Evolutionary conservation across 2,888 invertebrate genomes (phyloP).

Genomic region (Omphaloscelis lunosa): DNA sequence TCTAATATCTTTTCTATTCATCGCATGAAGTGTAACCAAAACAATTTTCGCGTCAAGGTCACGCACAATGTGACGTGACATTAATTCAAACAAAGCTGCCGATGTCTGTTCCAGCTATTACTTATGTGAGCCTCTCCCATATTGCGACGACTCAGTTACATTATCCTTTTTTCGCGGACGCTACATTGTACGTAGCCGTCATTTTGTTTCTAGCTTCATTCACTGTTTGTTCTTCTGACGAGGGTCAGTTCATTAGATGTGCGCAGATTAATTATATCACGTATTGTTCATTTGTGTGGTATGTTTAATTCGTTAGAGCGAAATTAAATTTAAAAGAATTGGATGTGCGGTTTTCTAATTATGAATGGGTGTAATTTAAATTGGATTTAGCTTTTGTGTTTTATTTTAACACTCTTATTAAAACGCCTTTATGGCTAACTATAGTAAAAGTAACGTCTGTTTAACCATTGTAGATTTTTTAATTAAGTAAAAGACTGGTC

Average conservation of each 20-base stretch:
- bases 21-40: background rate
- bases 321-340: slow-evolving; percentile 45
- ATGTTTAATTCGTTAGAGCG: slow-evolving; percentile 27
- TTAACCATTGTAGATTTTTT: background rate
- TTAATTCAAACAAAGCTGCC: slow-evolving; percentile 76
- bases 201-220: slow-evolving; percentile 50
- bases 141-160: slow-evolving; percentile 81
- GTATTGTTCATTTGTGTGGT: slow-evolving; percentile 49
- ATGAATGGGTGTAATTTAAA: slow-evolving; percentile 25
- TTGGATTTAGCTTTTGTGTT: slow-evolving; percentile 11
- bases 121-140: slow-evolving; percentile 76
- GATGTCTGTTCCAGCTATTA: slow-evolving; percentile 73
- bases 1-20: background rate
- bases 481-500: background rate
- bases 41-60: slow-evolving; percentile 45
- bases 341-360: slow-evolving; percentile 15
- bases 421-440: background rate
- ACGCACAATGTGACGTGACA: slow-evolving; percentile 50
- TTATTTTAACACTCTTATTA: background rate
- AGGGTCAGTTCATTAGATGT: slow-evolving; percentile 64
- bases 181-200: slow-evolving; percentile 72
- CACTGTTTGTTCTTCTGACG: slow-evolving; percentile 55
- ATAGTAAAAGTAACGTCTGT: background rate
- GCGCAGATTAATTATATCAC: slow-evolving; percentile 60
- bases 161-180: slow-evolving; percentile 81